A percentile compares a stretch with the other conserved stretches of the same genome.
Conservation (phyloP, 2,113 vertebrate genomes). For the Echinops telfairi region DNA sequence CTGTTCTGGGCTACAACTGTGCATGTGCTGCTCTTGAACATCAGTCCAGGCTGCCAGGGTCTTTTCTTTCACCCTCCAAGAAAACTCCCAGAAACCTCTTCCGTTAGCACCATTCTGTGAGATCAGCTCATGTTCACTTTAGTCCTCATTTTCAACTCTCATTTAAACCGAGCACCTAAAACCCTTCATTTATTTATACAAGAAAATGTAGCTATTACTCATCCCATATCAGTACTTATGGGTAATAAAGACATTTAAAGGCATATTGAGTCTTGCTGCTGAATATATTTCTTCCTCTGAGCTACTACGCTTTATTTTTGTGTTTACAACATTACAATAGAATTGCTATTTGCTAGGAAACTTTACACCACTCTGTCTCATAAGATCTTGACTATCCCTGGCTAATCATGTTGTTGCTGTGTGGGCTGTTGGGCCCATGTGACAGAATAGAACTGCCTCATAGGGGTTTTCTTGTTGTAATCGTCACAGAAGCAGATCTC, state of each 20-base stretch:
- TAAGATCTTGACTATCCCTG: not conserved
- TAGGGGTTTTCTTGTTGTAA: not conserved
- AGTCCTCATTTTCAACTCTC: slow-evolving; percentile 4
- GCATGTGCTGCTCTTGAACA: slow-evolving; percentile 3
- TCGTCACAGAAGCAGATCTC: not conserved
- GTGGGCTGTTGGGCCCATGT: not conserved
- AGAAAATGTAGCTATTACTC: not conserved
- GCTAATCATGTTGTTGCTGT: not conserved
- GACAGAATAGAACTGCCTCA: not conserved
- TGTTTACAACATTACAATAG: not conserved
- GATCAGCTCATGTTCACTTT: not conserved
- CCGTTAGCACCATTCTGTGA: not conserved
- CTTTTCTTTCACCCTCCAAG: not conserved
- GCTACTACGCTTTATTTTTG: not conserved
- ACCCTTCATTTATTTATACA: not conserved
- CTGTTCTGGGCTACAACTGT: not conserved
- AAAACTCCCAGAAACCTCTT: slow-evolving; percentile 17
- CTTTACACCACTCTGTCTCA: slow-evolving; percentile 15
- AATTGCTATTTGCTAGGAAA: not conserved
- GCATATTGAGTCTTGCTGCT: not conserved
- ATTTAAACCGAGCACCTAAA: slow-evolving; percentile 18
- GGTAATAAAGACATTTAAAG: not conserved
- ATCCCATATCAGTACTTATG: not conserved
- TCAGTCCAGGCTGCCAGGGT: not conserved
- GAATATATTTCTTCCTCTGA: not conserved